A percentile compares a stretch with the other conserved stretches of the same genome.
Conservation (phyloP, 2,797 vertebrate species). For the Varecia variegata region DNA sequence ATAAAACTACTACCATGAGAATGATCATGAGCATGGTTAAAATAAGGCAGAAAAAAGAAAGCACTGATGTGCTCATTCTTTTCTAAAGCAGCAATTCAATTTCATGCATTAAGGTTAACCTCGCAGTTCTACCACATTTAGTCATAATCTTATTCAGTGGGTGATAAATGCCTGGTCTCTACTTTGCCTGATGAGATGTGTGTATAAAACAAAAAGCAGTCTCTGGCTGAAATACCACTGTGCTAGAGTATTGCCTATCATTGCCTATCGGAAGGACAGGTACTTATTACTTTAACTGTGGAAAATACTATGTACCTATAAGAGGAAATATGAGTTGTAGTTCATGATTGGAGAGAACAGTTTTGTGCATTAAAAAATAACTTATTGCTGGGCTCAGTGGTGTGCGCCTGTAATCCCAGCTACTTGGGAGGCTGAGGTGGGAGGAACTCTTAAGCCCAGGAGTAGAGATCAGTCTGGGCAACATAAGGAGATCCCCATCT, state of each 20-base stretch:
- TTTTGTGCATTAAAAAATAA: background rate
- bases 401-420: background rate
- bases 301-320: background rate
- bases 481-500: background rate
- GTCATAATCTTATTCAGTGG: background rate
- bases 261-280: conserved; percentile 72
- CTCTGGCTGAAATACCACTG: conserved; percentile 72
- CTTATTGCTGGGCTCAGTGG: background rate
- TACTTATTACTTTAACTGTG: conserved; percentile 11
- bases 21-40: background rate
- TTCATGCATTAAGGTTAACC: background rate
- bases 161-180: background rate
- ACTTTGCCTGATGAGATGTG: background rate
- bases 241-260: background rate
- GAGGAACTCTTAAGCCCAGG: background rate
- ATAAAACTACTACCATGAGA: background rate
- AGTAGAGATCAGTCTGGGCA: background rate
- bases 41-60: background rate
- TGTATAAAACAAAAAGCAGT: background rate
- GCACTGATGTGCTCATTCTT: background rate
- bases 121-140: background rate
- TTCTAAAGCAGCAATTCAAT: background rate
- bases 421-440: background rate
- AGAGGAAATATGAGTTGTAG: background rate
- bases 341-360: background rate